Evolutionary conservation across 2,888 invertebrate genomes (phyloP).

Genomic region (Carcina quercana): DNA sequence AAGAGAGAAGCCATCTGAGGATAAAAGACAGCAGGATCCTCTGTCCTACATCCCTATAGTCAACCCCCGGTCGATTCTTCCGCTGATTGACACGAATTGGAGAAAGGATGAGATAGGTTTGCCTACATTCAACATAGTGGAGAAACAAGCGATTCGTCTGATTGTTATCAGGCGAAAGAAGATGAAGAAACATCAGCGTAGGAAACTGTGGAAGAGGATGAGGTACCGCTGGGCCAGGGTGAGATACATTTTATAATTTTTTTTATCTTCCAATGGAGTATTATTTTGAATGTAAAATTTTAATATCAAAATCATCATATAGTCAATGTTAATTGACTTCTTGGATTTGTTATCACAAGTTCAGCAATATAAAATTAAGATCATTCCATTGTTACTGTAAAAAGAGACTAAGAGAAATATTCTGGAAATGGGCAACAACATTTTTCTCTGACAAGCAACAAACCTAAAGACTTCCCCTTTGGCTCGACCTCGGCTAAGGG

Average conservation of each 20-base stretch:
- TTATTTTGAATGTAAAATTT: background rate
- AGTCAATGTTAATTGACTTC: no score
- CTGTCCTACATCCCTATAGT: constrained; percentile 54
- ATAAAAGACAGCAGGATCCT: constrained; percentile 45
- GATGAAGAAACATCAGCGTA: constrained; percentile 91
- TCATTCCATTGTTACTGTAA: no score
- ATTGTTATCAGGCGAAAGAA: constrained; percentile 86
- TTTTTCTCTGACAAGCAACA: no score
- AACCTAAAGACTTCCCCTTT: no score
- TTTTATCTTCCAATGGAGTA: background rate
- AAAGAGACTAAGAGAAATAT: no score
- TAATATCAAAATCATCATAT: no score
- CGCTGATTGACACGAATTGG: constrained; percentile 50
- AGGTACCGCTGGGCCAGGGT: constrained; percentile 83
- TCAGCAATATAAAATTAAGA: no score
- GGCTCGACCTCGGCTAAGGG: no score
- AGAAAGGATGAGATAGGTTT: constrained; percentile 64
- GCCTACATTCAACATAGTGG: constrained; percentile 57
- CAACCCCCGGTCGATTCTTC: constrained; percentile 58
- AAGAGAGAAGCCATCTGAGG: constrained; percentile 28
- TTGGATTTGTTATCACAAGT: no score
- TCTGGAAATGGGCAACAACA: no score
- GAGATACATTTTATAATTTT: constrained; percentile 15
- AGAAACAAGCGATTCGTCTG: constrained; percentile 82
- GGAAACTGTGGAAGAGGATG: constrained; percentile 86